Base-by-base conservation (phyloP, 2,888 invertebrate genomes). In the Adelognathus sp. region DNA sequence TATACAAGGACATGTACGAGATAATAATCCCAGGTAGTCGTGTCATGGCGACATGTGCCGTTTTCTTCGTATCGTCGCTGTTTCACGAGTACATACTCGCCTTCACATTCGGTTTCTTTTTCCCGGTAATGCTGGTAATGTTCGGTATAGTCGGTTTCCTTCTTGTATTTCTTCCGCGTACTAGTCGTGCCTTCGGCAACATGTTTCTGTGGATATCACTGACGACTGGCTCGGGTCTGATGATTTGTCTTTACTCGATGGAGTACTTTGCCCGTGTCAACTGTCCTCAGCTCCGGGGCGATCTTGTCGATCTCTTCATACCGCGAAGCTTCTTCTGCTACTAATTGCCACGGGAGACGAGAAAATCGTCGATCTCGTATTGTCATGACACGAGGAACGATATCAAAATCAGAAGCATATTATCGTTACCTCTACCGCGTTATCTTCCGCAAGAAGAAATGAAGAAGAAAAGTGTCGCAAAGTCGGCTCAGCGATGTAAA, bases 31-130 rank as follows among this genome's bases (percentile, higher is more conserved):
- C 91, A 0, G 90, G 92, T 7, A 93, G 92, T 69, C 93, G 80
- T 58, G 46, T 77, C 1, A 2, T 83, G 4, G 46, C 85, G 0
- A 94, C 94, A 83, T 87, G 94, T 1, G 86, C 92, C 4, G 97
- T 97, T 0, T 97, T 98, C 85, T 86, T 96, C 86, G 92, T 97
- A 9, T 98, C 98, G 0, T 96, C 98, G 0, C 85, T 96, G 1
- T 95, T 97, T 75, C 99, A 99, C 90, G 99, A 99, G 90, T 95
- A 97, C 90, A 94, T 98, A 64, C 89, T 98, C 29, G 94, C 94
- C 0, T 93, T 97, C 60, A 94, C 95, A 0, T 95, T 98, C 84
- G 95, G 97, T 33, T 96, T 97, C 90, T 97, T 97, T 91, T 97
- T 97, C 87, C 99, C 98, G 0, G 95, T 97, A 1, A 92, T 98